phyloP scores from a whole-genome alignment of 1,140 invertebrate genomes.

The Heliconius nattereri region DNA sequence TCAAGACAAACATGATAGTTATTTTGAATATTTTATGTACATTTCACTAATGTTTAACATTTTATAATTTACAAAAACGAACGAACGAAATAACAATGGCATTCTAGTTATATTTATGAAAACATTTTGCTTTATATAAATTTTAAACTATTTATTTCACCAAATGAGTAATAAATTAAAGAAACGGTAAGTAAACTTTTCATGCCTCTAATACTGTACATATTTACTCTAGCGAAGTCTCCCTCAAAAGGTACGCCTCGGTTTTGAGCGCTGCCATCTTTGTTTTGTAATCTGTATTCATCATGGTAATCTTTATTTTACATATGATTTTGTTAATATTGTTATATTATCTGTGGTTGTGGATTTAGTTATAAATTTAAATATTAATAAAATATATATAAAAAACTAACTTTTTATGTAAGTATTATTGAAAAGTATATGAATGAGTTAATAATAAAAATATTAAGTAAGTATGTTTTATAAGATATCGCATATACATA shows the following conservation, averaged over 20 bases:
- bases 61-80: no score
- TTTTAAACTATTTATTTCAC: background rate
- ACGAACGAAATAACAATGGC: no score
- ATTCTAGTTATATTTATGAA: background rate
- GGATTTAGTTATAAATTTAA: background rate
- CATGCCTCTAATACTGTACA: constrained; percentile 27
- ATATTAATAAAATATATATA: background rate
- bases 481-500: no score
- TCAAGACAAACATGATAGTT: background rate
- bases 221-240: constrained; percentile 25
- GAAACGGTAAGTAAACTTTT: constrained; percentile 25
- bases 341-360: constrained; percentile 4
- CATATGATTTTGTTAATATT: constrained; percentile 1
- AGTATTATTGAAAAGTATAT: no score
- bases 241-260: constrained; percentile 26
- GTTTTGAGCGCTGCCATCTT: constrained; percentile 26
- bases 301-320: constrained; percentile 19
- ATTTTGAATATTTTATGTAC: background rate
- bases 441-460: no score
- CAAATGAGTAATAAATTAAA: constrained; percentile 9
- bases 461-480: no score
- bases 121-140: background rate
- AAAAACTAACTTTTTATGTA: background rate
- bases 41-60: no score
- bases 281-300: constrained; percentile 30